Evolutionary conservation across 1,140 invertebrate species (phyloP).

Genomic region (Drosophila kurseongensis): DNA sequence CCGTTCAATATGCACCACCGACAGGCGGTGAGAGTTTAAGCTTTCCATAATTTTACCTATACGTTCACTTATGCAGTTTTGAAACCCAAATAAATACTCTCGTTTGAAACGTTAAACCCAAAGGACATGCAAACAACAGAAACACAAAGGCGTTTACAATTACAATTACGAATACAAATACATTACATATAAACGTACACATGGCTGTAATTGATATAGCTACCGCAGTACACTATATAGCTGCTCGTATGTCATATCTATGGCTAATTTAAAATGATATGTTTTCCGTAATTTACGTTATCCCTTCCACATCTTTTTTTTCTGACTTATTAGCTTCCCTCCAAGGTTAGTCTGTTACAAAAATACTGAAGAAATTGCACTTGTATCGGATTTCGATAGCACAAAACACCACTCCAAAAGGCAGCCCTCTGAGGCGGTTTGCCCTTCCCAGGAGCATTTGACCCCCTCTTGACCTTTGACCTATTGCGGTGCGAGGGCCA

Average conservation of each 20-base stretch:
- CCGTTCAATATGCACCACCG: slow-evolving; percentile 46
- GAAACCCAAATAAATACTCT: slow-evolving; percentile 66
- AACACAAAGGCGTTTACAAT: slow-evolving; percentile 43
- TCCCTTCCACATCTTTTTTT: slow-evolving; percentile 20
- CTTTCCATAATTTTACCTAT: slow-evolving; percentile 68
- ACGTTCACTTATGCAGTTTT: slow-evolving; percentile 77
- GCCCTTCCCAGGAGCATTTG: slow-evolving; percentile 17
- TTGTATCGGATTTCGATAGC: slow-evolving; percentile 46
- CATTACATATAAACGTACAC: slow-evolving; percentile 24
- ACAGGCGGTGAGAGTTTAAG: slow-evolving; percentile 35
- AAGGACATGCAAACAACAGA: slow-evolving; percentile 47
- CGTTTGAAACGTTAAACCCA: slow-evolving; percentile 33
- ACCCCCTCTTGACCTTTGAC: not conserved
- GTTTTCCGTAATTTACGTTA: slow-evolving; percentile 69
- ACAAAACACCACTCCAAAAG: slow-evolving; percentile 48
- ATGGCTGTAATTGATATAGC: slow-evolving; percentile 54
- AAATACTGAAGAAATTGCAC: slow-evolving; percentile 81
- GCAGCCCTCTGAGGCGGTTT: slow-evolving; percentile 25
- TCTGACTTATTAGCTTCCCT: slow-evolving; percentile 12
- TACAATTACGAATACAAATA: slow-evolving; percentile 8
- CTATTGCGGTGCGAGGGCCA: slow-evolving; percentile 71
- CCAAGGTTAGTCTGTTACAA: slow-evolving; percentile 69
- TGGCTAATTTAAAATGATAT: slow-evolving; percentile 77
- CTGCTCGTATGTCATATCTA: slow-evolving; percentile 45
- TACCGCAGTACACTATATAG: slow-evolving; percentile 50